phyloP scores from a whole-genome alignment of 2,888 invertebrate genomes.

The Marasmarcha lunaedactyla region DNA sequence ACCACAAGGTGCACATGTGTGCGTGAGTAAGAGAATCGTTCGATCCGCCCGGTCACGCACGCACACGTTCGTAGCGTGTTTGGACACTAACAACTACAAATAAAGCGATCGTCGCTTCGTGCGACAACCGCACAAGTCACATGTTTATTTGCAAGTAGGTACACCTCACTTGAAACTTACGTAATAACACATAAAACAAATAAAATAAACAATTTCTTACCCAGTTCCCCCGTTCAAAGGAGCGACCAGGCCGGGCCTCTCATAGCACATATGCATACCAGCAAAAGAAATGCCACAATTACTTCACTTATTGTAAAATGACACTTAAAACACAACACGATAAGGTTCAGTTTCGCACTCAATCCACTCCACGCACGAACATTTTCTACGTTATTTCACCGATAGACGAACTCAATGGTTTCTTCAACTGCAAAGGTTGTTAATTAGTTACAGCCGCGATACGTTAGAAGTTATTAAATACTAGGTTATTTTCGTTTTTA shows the following conservation, averaged over 20 bases:
- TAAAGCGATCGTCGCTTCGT: too few species aligned
- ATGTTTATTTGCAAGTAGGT: too few species aligned
- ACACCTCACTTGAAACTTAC: too few species aligned
- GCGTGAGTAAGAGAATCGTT: too few species aligned
- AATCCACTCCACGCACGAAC: constrained; percentile 60
- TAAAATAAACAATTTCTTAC: background rate
- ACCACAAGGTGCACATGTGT: too few species aligned
- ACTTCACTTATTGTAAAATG: constrained; percentile 17
- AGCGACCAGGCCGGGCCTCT: constrained; percentile 56
- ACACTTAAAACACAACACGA: constrained; percentile 21
- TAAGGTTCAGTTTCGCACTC: constrained; percentile 20
- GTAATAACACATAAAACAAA: too few species aligned
- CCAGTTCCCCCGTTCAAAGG: constrained; percentile 46
- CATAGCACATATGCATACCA: constrained; percentile 68
- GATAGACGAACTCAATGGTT: constrained; percentile 24
- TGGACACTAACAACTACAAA: too few species aligned
- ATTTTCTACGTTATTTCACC: constrained; percentile 33
- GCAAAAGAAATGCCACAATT: constrained; percentile 29
- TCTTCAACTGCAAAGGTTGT: constrained; percentile 11
- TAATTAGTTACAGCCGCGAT: constrained; percentile 3
- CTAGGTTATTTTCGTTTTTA: too few species aligned
- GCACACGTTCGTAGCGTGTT: too few species aligned
- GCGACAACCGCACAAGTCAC: too few species aligned
- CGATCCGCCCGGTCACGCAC: too few species aligned
- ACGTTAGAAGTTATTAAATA: constrained; percentile 22